A percentile compares a stretch with the other conserved stretches of the same genome.
phyloP scores from a whole-genome alignment of 37 sponge, comb jelly and placozoan species.

The Lycopodina hypogea region DNA sequence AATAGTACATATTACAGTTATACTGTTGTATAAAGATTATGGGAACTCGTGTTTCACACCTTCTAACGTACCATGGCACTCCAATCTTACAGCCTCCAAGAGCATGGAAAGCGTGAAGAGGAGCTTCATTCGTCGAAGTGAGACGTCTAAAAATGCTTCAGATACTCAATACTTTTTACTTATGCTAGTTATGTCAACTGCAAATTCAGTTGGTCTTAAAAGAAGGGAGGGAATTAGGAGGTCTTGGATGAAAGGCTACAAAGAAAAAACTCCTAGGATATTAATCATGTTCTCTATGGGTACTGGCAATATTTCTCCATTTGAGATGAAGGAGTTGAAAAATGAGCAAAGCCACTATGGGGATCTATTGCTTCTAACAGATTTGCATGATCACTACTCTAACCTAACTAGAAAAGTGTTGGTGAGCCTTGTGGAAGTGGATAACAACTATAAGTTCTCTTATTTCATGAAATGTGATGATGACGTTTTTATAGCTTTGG shows the following conservation, averaged over 20 bases:
- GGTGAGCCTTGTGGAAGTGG: slow-evolving; percentile 33
- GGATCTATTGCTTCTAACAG: slow-evolving; percentile 61
- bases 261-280: slow-evolving; percentile 5
- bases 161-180: slow-evolving; percentile 40
- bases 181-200: slow-evolving; percentile 36
- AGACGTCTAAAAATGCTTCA: too few relatives aligned
- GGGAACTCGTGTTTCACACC: too few relatives aligned
- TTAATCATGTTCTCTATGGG: slow-evolving; percentile 72
- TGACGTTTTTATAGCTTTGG: slow-evolving; percentile 66
- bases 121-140: too few relatives aligned
- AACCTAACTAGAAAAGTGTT: slow-evolving; percentile 75
- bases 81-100: too few relatives aligned
- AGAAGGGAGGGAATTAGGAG: slow-evolving; percentile 61
- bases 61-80: too few relatives aligned
- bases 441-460: slow-evolving; percentile 35
- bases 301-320: slow-evolving; percentile 1
- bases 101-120: too few relatives aligned
- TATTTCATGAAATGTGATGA: slow-evolving; percentile 90
- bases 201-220: neutral
- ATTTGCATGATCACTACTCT: slow-evolving; percentile 56
- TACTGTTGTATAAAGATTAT: too few relatives aligned
- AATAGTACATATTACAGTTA: too few relatives aligned
- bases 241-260: slow-evolving; percentile 64
- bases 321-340: neutral
- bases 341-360: slow-evolving; percentile 17